Conservation (phyloP, 2,113 vertebrate genomes). For the western clawed frog (Xenopus tropicalis) region UCB_Xtro_10.0 CM004447.2:727501-728000, state of each 20-base stretch:
- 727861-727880: conserved; percentile 62
- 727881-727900: too few species aligned
- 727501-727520: conserved; percentile 63
- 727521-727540: too few species aligned
- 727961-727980: too few species aligned
- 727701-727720: too few species aligned
- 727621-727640: conserved; percentile 11
- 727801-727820: conserved; percentile 11
- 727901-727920: conserved; percentile 58
- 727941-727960: conserved; percentile 55
- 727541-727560: conserved; percentile 58
- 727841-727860: too few species aligned
- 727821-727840: conserved; percentile 69
- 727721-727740: conserved; percentile 58
- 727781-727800: too few species aligned
- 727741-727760: too few species aligned
- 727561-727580: too few species aligned
- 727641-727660: conserved; percentile 69
- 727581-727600: conserved; percentile 55
- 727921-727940: too few species aligned
- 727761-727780: conserved; percentile 55
- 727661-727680: too few species aligned
- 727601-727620: too few species aligned
- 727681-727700: conserved; percentile 62
- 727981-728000: conserved; percentile 11